These are phyloP conservation scores for Zosterops lateralis DNA, from an alignment of 2,113 vertebrate genomes.

Conservation along the genomic window DNA sequence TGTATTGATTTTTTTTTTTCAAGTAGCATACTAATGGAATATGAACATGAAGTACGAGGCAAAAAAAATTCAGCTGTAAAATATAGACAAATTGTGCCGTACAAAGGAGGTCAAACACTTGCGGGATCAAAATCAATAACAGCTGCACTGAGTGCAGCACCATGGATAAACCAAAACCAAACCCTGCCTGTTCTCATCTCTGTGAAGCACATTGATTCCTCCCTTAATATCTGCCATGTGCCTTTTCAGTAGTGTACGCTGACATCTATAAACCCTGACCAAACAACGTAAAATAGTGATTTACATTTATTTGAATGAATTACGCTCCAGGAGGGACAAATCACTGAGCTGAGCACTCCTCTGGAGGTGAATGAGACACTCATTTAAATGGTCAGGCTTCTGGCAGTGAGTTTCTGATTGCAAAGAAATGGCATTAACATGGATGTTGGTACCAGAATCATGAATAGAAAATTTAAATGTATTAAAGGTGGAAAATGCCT, in stretches of 20 bases:
- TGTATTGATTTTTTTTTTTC: background rate
- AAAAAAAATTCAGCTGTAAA: background rate
- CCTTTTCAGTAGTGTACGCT: background rate
- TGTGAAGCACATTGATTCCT: background rate
- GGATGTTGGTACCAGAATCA: background rate
- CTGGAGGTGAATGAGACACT: background rate
- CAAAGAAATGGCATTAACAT: background rate
- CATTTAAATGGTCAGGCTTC: background rate
- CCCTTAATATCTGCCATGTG: background rate
- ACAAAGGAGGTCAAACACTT: background rate
- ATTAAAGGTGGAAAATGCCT: background rate
- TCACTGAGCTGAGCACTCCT: background rate
- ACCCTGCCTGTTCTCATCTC: background rate
- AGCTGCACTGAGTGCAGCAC: background rate
- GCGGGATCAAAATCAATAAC: background rate
- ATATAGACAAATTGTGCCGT: background rate
- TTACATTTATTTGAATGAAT: background rate
- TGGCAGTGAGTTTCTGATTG: background rate
- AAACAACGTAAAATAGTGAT: background rate
- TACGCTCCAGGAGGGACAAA: background rate
- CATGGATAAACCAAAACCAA: background rate
- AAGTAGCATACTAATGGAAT: background rate
- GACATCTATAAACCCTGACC: background rate
- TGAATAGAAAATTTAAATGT: background rate
- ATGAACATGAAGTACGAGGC: background rate